Conservation (phyloP, 2,113 vertebrate genomes). For the Thomomys bottae region DNA sequence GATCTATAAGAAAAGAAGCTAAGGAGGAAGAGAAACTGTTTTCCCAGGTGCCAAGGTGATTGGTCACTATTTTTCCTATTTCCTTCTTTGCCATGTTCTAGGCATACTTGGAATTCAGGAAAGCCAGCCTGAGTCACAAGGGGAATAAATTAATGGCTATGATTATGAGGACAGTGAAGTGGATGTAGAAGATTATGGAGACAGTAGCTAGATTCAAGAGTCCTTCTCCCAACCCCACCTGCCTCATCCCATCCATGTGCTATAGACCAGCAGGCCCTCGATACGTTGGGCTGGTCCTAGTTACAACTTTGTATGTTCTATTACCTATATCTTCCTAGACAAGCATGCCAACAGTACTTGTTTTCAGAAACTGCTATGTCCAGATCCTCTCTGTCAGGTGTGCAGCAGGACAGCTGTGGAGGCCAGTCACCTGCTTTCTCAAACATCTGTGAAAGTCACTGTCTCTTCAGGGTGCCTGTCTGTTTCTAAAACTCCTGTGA, state of each 20-base stretch:
- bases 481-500: neutral
- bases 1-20: neutral
- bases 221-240: no score
- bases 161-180: neutral
- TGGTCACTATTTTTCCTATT: neutral
- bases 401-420: neutral
- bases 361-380: slow-evolving; percentile 7
- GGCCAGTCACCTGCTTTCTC: neutral
- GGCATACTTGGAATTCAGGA: neutral
- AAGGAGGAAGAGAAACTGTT: neutral
- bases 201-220: neutral
- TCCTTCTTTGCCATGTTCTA: neutral
- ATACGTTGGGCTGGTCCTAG: neutral
- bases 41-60: slow-evolving; percentile 17
- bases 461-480: neutral
- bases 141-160: neutral
- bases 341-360: rapidly evolving
- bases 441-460: neutral
- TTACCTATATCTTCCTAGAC: neutral
- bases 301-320: neutral
- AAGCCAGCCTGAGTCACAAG: neutral
- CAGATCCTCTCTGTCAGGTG: slow-evolving; percentile 18
- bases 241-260: no score
- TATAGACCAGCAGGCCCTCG: neutral
- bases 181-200: neutral